Percentiles rank a stretch among this genome's conserved stretches.
Conservation (phyloP, 2,113 vertebrate species). For the Galemys pyrenaicus region DNA sequence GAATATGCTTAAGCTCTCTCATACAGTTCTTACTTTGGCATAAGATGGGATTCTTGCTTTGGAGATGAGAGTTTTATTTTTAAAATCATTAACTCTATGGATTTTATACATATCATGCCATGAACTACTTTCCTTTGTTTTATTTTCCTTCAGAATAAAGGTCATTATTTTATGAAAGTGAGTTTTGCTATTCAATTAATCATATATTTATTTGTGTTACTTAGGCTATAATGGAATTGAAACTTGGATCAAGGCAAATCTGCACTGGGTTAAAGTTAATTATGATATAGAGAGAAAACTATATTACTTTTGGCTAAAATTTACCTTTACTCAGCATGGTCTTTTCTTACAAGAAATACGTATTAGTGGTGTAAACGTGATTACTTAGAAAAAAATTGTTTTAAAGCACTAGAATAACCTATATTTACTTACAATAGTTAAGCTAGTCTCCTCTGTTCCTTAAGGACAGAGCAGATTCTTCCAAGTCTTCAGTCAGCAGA, state of each 20-base stretch:
- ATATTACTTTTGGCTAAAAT: constrained; percentile 49
- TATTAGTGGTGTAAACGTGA: constrained; percentile 21
- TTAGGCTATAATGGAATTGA: constrained; percentile 9
- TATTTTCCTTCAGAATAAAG: constrained; percentile 40
- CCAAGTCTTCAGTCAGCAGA: neutral
- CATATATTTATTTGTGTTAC: constrained; percentile 21
- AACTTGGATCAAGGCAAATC: constrained; percentile 52
- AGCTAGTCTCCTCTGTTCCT: neutral
- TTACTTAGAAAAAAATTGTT: constrained; percentile 22
- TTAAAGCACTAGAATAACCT: neutral
- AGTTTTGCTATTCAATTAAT: constrained; percentile 46
- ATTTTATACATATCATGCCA: neutral
- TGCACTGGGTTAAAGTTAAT: neutral
- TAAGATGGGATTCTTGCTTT: neutral
- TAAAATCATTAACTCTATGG: neutral
- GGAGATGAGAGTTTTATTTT: neutral
- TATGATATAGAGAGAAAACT: neutral
- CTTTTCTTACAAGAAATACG: constrained; percentile 39
- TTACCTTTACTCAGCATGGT: constrained; percentile 15
- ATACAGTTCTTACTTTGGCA: neutral
- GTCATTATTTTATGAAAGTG: constrained; percentile 32
- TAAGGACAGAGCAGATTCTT: neutral
- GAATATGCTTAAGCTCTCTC: neutral
- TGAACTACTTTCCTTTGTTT: neutral
- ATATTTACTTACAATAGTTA: constrained; percentile 22